Percentiles rank a stretch among this genome's conserved stretches.
Evolutionary conservation across 1,140 invertebrate genomes (phyloP).

Genomic region (Drosophila biarmipes): DNA sequence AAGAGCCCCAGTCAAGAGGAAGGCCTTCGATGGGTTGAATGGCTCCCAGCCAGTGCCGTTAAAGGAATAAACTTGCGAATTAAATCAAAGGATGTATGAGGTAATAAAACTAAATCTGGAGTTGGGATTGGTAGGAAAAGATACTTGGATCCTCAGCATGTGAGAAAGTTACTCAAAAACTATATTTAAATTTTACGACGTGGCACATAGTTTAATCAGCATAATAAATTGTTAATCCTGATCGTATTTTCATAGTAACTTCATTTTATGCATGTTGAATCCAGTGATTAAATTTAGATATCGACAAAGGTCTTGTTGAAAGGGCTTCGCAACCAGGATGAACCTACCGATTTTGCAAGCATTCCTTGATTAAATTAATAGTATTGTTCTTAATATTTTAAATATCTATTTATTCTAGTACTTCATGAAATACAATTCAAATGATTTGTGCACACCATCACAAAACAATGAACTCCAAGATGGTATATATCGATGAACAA

Average conservation of each 20-base stretch:
- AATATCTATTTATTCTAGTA: neutral
- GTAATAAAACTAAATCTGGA: conserved; percentile 3
- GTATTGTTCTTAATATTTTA: neutral
- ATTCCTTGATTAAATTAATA: no score
- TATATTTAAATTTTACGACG: no score
- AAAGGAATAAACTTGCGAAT: neutral
- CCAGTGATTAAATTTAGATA: no score
- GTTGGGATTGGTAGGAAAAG: neutral
- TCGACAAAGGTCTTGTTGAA: no score
- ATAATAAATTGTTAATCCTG: no score
- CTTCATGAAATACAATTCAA: neutral
- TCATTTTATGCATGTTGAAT: no score
- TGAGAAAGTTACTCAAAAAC: no score
- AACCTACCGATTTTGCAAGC: no score
- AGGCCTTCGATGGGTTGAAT: conserved; percentile 9
- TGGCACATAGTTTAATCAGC: no score
- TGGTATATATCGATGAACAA: neutral
- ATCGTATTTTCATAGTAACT: no score
- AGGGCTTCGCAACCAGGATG: no score
- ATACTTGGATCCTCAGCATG: no score
- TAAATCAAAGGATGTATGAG: neutral
- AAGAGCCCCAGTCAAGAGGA: conserved; percentile 9
- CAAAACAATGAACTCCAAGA: neutral
- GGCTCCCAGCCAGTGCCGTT: neutral
- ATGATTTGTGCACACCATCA: neutral